Conservation (phyloP, 2,888 invertebrate species). For the Drepana falcataria region DNA sequence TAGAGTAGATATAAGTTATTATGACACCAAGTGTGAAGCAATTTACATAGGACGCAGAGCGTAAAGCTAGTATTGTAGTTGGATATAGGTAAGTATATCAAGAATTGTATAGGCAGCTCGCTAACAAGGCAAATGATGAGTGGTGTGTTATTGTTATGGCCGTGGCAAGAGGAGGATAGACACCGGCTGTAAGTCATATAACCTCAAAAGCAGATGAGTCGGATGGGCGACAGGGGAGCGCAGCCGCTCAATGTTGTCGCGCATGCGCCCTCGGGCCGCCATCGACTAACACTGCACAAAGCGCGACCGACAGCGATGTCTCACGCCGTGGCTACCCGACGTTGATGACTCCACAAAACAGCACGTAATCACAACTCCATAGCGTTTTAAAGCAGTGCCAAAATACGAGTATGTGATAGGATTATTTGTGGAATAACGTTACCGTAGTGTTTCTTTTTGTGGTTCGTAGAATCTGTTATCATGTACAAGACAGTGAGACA, state of each 20-base stretch:
- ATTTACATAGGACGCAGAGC: too few species aligned
- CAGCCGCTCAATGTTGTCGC: conserved; percentile 72
- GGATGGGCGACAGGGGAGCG: conserved; percentile 47
- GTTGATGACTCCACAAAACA: conserved; percentile 41
- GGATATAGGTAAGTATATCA: not conserved
- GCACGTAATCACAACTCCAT: conserved; percentile 29
- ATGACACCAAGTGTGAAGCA: too few species aligned
- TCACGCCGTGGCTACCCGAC: conserved; percentile 43
- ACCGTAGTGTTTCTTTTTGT: conserved; percentile 58
- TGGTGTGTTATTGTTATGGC: conserved; percentile 63
- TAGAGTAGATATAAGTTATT: too few species aligned
- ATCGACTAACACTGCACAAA: conserved; percentile 58
- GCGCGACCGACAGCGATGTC: conserved; percentile 53
- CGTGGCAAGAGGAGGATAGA: conserved; percentile 41
- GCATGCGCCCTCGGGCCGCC: conserved; percentile 50
- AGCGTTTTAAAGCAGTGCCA: conserved; percentile 28
- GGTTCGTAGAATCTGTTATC: conserved; percentile 42
- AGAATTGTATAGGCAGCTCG: not conserved
- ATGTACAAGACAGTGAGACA: conserved; percentile 88
- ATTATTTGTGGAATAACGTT: conserved; percentile 39
- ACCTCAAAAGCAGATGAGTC: conserved; percentile 63
- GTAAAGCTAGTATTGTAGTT: too few species aligned
- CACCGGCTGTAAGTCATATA: conserved; percentile 68
- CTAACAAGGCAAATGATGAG: conserved; percentile 37
- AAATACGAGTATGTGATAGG: conserved; percentile 62